phyloP scores from a whole-genome alignment of 2,797 vertebrate species.

The Antrozous pallidus region DNA sequence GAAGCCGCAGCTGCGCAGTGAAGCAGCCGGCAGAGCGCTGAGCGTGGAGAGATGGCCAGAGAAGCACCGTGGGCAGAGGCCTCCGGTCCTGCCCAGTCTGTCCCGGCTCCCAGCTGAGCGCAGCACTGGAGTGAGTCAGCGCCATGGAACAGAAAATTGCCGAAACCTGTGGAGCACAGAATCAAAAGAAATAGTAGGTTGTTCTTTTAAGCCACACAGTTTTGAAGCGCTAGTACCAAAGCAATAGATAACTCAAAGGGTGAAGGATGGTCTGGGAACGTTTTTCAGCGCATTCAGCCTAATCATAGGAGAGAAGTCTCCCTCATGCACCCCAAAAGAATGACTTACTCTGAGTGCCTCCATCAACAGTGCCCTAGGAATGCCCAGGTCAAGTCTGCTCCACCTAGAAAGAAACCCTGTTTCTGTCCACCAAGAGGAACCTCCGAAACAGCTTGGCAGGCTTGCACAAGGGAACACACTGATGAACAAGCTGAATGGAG shows the following conservation, averaged over 20 bases:
- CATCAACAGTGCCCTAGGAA: neutral
- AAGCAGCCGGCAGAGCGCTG: neutral
- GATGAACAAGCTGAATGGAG: neutral
- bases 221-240: neutral
- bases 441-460: neutral
- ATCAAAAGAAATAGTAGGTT: neutral
- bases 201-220: neutral
- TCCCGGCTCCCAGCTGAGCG: neutral
- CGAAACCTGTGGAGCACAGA: neutral
- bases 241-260: neutral
- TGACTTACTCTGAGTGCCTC: neutral
- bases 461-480: neutral
- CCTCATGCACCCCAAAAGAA: neutral
- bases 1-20: neutral
- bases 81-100: neutral
- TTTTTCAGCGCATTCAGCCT: neutral
- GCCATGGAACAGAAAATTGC: fast-evolving
- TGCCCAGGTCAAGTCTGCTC: neutral
- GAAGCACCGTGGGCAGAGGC: neutral
- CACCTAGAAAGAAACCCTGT: neutral
- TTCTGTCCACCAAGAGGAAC: neutral
- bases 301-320: neutral
- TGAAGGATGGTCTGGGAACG: neutral
- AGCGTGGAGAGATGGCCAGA: neutral
- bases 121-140: neutral